Conservation (phyloP, 2,797 vertebrate genomes). For the Ciconia nigra region DNA sequence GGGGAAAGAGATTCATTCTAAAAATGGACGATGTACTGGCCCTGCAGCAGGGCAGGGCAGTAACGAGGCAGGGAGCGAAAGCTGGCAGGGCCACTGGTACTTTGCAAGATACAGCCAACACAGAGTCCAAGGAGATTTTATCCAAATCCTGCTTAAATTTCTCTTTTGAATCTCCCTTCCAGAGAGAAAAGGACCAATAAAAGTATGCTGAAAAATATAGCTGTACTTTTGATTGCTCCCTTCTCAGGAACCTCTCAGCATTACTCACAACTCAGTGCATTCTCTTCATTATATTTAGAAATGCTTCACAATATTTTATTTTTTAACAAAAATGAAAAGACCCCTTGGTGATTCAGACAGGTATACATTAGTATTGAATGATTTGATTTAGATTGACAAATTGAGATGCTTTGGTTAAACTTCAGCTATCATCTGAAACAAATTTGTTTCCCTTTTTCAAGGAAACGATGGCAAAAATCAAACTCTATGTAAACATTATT, state of each 20-base stretch:
- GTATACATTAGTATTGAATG: not conserved
- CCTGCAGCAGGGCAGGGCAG: not conserved
- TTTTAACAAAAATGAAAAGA: not conserved
- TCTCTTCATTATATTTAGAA: not conserved
- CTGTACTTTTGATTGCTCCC: not conserved
- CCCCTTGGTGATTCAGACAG: not conserved
- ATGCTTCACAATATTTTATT: not conserved
- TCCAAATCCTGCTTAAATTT: not conserved
- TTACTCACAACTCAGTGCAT: not conserved
- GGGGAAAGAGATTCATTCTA: not conserved
- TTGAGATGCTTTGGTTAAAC: not conserved
- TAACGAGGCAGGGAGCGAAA: not conserved
- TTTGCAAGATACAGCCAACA: not conserved
- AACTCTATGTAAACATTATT: not conserved
- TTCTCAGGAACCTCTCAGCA: not conserved
- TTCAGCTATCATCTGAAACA: not conserved
- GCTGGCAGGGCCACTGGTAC: not conserved
- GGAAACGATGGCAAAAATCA: not conserved
- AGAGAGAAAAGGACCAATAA: not conserved
- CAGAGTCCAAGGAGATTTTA: not conserved
- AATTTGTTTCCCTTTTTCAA: not conserved
- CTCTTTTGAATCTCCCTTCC: not conserved
- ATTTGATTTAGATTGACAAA: slow-evolving; percentile 8
- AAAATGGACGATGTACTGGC: not conserved
- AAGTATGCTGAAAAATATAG: not conserved